These are phyloP conservation scores for Heliconius eleuchia DNA, from an alignment of 1,140 invertebrate species.

Conservation along the genomic window DNA sequence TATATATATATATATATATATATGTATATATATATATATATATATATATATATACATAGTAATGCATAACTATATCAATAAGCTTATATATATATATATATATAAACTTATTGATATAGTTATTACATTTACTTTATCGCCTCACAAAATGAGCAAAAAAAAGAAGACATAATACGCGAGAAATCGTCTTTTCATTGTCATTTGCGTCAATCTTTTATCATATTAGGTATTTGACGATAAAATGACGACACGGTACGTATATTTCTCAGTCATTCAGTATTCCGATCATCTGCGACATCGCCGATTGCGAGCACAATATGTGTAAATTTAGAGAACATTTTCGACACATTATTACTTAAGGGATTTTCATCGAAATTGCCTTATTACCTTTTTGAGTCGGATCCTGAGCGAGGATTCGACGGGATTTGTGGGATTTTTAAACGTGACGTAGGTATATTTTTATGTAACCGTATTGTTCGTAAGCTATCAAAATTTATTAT, in stretches of 20 bases:
- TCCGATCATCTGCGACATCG: conserved; percentile 64
- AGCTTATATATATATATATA: no score
- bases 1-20: no score
- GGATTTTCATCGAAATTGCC: conserved; percentile 79
- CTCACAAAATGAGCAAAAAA: no score
- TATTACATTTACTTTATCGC: no score
- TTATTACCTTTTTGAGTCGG: conserved; percentile 76
- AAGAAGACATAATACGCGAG: neutral
- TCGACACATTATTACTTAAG: conserved; percentile 78
- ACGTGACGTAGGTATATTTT: neutral
- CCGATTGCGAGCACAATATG: conserved; percentile 73
- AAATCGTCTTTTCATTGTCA: neutral
- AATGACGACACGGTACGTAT: conserved; percentile 5
- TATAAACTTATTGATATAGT: no score
- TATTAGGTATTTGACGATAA: neutral
- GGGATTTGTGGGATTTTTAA: conserved; percentile 49
- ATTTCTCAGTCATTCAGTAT: conserved; percentile 55
- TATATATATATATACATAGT: no score
- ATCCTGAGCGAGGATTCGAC: conserved; percentile 66
- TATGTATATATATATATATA: no score
- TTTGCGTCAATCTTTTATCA: neutral
- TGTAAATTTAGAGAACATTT: conserved; percentile 78
- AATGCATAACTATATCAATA: no score
- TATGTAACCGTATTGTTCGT: neutral
- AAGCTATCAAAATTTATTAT: neutral